These are phyloP conservation scores for Mamestra brassicae DNA, from an alignment of 2,888 invertebrate genomes.

Conservation along the genomic window DNA sequence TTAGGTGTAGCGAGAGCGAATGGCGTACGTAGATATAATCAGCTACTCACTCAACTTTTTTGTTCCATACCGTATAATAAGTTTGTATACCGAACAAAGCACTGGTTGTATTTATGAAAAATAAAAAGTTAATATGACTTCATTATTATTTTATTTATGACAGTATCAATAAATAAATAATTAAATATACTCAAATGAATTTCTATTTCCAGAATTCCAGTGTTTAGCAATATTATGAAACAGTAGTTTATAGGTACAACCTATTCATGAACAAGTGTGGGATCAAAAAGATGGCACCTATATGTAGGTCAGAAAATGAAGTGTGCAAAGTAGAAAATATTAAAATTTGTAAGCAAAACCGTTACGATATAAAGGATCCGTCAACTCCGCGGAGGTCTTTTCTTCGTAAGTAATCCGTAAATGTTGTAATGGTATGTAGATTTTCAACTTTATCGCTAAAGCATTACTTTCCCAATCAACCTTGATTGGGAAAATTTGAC, in stretches of 20 bases:
- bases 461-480: too few relatives aligned
- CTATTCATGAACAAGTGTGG: constrained; percentile 26
- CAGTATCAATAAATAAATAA: constrained; percentile 32
- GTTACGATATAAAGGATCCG: constrained; percentile 22
- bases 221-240: constrained; percentile 40
- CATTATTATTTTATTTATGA: constrained; percentile 36
- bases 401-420: constrained; percentile 35
- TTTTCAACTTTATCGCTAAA: too few relatives aligned
- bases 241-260: constrained; percentile 28
- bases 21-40: not conserved
- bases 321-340: constrained; percentile 38
- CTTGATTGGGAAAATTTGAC: too few relatives aligned
- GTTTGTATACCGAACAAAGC: not conserved
- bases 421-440: not conserved
- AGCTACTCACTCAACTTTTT: constrained; percentile 5
- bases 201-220: constrained; percentile 37
- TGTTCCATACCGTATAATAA: not conserved
- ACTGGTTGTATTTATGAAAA: constrained; percentile 14
- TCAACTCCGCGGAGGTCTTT: constrained; percentile 8
- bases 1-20: not conserved
- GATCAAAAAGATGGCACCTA: constrained; percentile 29
- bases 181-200: constrained; percentile 40
- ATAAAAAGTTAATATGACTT: constrained; percentile 1
- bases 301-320: constrained; percentile 43
- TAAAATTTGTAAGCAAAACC: constrained; percentile 36